Conservation (phyloP, 2,113 vertebrate genomes). For the Myotis davidii region DNA sequence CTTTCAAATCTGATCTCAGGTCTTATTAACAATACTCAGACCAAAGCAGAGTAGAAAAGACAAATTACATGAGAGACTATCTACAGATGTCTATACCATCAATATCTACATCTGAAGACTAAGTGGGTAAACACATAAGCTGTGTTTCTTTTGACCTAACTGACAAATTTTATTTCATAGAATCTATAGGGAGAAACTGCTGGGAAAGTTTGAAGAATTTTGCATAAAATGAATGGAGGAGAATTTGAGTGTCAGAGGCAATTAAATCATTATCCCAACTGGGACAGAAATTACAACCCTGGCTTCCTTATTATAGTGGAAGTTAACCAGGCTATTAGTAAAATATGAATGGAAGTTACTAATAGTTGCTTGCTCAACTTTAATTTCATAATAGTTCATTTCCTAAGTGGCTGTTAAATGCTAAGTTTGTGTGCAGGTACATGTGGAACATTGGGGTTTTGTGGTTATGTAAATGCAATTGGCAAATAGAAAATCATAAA, state of each 20-base stretch:
- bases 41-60: neutral
- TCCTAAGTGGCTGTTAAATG: neutral
- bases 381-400: neutral
- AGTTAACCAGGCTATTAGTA: neutral
- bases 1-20: neutral
- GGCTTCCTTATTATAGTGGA: neutral
- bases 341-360: neutral
- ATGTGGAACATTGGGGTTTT: neutral
- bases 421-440: neutral
- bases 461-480: neutral
- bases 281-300: neutral
- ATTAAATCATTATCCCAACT: neutral
- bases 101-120: neutral
- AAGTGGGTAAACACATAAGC: neutral
- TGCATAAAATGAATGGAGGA: neutral
- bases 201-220: neutral
- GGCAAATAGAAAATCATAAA: neutral
- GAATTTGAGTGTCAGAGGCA: neutral
- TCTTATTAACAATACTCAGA: neutral
- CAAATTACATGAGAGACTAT: neutral
- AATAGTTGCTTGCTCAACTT: neutral
- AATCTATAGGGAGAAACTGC: neutral
- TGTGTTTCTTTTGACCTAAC: neutral
- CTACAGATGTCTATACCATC: neutral
- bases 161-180: neutral